Conservation (phyloP, 2,888 invertebrate species). For the Limenitis camilla region DNA sequence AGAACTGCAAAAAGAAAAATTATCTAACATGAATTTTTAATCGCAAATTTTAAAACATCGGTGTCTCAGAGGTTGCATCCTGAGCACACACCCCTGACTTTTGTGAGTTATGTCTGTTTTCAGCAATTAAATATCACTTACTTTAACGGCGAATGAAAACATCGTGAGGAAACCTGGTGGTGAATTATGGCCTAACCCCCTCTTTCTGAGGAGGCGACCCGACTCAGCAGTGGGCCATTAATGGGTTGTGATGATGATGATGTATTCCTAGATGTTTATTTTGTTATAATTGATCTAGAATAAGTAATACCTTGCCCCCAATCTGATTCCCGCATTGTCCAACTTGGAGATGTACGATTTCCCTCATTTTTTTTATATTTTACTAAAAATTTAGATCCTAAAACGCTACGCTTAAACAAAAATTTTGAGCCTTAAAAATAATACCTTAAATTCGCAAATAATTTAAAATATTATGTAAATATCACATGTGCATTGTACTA, state of each 20-base stretch:
- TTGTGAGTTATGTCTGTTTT: too few species aligned
- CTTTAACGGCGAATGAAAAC: too few species aligned
- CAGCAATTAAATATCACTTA: too few species aligned
- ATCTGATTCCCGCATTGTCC: constrained; percentile 81
- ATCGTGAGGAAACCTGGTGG: too few species aligned
- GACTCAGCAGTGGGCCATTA: too few species aligned
- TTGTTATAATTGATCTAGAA: constrained; percentile 14
- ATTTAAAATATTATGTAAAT: background rate
- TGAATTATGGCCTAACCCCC: too few species aligned
- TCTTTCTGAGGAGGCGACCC: too few species aligned
- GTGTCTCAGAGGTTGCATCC: too few species aligned
- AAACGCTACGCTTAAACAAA: background rate
- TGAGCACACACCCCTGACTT: too few species aligned
- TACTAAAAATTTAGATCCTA: constrained; percentile 19
- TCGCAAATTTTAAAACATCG: too few species aligned
- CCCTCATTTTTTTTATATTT: constrained; percentile 83
- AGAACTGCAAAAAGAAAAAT: constrained; percentile 67
- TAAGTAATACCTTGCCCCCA: constrained; percentile 71
- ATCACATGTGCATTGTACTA: background rate
- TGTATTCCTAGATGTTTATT: background rate
- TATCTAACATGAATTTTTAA: too few species aligned
- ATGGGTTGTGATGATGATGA: too few species aligned
- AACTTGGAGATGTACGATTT: constrained; percentile 84
- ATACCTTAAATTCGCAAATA: constrained; percentile 18
- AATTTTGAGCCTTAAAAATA: constrained; percentile 20